Evolutionary conservation across 2,797 vertebrate species (phyloP).

Genomic region (Sciaenops ocellatus): DNA sequence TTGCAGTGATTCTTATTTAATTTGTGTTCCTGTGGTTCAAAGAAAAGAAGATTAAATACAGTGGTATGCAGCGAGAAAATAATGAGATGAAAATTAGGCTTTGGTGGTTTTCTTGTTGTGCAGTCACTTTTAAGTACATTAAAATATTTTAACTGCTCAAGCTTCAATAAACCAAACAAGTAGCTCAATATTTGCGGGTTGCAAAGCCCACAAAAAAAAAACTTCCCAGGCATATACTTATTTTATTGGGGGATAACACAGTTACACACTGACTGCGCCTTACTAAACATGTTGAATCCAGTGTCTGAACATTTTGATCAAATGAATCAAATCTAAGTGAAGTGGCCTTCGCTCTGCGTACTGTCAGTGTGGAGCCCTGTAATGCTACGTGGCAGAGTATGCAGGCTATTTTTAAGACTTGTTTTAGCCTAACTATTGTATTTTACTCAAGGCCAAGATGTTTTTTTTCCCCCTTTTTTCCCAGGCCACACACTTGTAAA

Average conservation of each 20-base stretch:
- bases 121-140: background rate
- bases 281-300: conserved; percentile 28
- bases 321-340: conserved; percentile 43
- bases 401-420: conserved; percentile 61
- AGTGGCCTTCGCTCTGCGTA: conserved; percentile 44
- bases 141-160: background rate
- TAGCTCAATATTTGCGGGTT: background rate
- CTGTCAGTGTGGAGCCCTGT: conserved; percentile 48
- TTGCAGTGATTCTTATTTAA: background rate
- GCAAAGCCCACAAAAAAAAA: background rate
- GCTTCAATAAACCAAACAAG: background rate
- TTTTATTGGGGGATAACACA: background rate
- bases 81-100: background rate
- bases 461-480: conserved; percentile 20
- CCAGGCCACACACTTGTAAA: conserved; percentile 37
- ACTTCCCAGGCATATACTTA: background rate
- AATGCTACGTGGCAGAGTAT: conserved; percentile 59
- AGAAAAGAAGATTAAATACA: background rate
- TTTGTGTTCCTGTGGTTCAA: background rate
- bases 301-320: conserved; percentile 32
- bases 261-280: background rate
- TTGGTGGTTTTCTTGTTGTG: background rate
- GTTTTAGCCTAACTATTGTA: conserved; percentile 55
- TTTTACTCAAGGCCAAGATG: conserved; percentile 44
- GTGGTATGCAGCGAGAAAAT: background rate